A percentile compares a stretch with the other conserved stretches of the same genome.
Conservation (phyloP, 64 coral and sea anemone species). For the Platygyra sinensis region DNA sequence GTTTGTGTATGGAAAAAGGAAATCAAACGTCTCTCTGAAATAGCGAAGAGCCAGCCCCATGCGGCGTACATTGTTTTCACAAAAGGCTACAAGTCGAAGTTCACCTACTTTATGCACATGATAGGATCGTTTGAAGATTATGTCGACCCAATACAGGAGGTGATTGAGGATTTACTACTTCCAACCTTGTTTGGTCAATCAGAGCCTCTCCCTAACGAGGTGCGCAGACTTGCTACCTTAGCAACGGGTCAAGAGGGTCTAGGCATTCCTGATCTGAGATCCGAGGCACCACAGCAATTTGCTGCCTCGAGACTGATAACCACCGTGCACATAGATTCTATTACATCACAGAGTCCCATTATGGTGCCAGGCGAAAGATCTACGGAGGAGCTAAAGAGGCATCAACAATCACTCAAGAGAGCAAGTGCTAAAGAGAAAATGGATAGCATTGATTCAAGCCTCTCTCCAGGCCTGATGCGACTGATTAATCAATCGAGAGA, state of each 20-base stretch:
- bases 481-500: too few relatives aligned
- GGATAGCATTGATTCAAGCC: not conserved
- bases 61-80: conserved; percentile 11
- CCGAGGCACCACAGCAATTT: too few relatives aligned
- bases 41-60: conserved; percentile 17
- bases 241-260: too few relatives aligned
- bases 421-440: not conserved
- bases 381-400: not conserved
- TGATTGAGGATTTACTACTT: not conserved
- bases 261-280: too few relatives aligned
- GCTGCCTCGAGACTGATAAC: too few relatives aligned
- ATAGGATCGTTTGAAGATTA: conserved; percentile 17
- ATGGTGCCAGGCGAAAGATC: not conserved
- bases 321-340: too few relatives aligned
- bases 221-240: not conserved
- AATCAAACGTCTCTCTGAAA: conserved; percentile 1
- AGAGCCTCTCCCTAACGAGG: conserved; percentile 21
- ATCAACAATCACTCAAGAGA: not conserved
- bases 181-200: conserved; percentile 26
- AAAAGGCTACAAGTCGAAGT: conserved; percentile 14
- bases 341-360: too few relatives aligned
- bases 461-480: not conserved
- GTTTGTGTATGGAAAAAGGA: conserved; percentile 12
- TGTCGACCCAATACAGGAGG: conserved; percentile 4
- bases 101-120: conserved; percentile 5